Evolutionary conservation across 2,797 vertebrate species (phyloP).

Genomic region (Menidia menidia): DNA sequence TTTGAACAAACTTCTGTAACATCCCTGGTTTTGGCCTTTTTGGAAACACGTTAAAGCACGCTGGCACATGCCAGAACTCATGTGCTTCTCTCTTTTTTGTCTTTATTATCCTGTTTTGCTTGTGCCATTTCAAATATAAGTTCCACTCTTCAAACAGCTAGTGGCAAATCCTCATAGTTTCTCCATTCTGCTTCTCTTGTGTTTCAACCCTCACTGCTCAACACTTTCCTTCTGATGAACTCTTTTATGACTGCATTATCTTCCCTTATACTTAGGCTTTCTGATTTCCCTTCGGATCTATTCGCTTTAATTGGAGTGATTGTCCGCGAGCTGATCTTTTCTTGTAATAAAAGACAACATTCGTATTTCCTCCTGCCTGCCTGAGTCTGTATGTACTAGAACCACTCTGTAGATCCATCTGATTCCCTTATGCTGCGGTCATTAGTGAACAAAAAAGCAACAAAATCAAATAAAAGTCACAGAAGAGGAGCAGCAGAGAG

Average conservation of each 20-base stretch:
- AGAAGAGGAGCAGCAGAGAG: background rate
- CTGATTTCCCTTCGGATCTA: background rate
- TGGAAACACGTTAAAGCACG: background rate
- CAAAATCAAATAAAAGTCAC: background rate
- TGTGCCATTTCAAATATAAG: background rate
- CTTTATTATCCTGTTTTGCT: background rate
- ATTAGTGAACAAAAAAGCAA: background rate
- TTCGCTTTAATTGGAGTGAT: background rate
- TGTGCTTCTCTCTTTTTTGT: background rate
- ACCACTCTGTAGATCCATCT: background rate
- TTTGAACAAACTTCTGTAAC: too few relatives aligned
- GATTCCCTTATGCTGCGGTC: too few relatives aligned
- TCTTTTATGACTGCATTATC: background rate
- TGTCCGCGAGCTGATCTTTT: background rate
- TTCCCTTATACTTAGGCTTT: background rate
- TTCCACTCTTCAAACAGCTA: too few relatives aligned
- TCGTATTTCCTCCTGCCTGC: background rate
- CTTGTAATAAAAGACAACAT: background rate
- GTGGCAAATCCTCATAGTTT: too few relatives aligned
- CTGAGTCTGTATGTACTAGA: too few relatives aligned
- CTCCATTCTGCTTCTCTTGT: background rate
- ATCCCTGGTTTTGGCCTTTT: background rate
- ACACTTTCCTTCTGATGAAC: background rate
- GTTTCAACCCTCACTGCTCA: background rate
- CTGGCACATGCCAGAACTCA: background rate